Evolutionary conservation across 2,113 vertebrate species (phyloP).

Genomic region (Acrocephalus arundinaceus): DNA sequence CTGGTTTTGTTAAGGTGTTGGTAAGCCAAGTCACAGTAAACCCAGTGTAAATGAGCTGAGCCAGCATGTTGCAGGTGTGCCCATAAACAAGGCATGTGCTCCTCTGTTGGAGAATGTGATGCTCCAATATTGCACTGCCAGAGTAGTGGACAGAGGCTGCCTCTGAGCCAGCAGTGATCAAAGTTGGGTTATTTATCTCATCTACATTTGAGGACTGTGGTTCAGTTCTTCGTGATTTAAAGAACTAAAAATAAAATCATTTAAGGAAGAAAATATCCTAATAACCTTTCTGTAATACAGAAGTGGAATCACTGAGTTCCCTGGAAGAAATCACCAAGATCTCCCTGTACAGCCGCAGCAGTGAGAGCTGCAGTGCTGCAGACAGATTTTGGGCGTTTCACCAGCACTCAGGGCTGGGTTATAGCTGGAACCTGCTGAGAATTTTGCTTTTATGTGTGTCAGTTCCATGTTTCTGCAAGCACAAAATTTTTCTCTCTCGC

Average conservation of each 20-base stretch:
- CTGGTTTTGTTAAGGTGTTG: not conserved
- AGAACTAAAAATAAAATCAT: not conserved
- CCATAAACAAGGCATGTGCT: not conserved
- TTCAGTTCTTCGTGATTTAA: not conserved
- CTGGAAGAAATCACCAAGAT: not conserved
- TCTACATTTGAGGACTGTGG: not conserved
- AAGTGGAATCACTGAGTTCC: not conserved
- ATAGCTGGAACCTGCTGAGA: not conserved
- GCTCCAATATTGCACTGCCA: not conserved
- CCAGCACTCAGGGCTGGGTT: not conserved
- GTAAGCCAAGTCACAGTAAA: not conserved
- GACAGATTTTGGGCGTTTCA: not conserved
- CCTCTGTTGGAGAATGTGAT: not conserved
- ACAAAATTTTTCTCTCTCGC: not conserved
- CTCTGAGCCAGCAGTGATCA: not conserved
- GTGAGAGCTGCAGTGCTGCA: not conserved
- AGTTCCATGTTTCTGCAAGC: not conserved
- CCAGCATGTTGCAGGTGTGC: not conserved
- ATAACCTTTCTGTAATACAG: not conserved
- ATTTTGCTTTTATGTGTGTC: not conserved
- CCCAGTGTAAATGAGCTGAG: not conserved
- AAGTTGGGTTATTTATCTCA: not conserved
- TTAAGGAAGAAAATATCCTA: not conserved
- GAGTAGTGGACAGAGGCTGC: not conserved
- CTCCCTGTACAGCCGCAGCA: not conserved